phyloP scores from a whole-genome alignment of 2,113 vertebrate species.

The Osmerus mordax region DNA sequence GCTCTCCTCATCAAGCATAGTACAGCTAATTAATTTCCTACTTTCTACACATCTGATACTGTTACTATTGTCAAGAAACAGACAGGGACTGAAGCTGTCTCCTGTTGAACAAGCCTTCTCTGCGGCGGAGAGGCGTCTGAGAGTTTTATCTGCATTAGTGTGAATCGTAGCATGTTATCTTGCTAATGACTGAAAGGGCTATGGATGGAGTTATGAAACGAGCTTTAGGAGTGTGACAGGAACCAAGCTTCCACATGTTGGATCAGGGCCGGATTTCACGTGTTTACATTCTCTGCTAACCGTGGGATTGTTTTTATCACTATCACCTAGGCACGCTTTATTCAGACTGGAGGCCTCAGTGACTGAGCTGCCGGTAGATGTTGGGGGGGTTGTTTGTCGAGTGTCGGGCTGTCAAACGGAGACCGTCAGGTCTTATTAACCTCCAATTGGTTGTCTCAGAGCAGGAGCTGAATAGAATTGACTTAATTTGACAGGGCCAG shows the following conservation, averaged over 20 bases:
- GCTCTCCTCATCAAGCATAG: conserved; percentile 24
- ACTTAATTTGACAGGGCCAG: conserved; percentile 27
- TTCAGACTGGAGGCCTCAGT: too few species aligned
- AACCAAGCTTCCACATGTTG: background rate
- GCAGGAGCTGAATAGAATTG: conserved; percentile 7
- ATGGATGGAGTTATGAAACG: background rate
- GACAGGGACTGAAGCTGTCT: conserved; percentile 11
- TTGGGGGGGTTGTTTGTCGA: background rate
- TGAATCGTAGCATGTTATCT: background rate
- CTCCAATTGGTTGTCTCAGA: conserved; percentile 20
- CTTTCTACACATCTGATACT: conserved; percentile 11
- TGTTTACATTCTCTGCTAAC: background rate
- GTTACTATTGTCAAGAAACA: conserved; percentile 15
- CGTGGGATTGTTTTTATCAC: background rate
- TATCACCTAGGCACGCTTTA: too few species aligned
- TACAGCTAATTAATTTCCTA: conserved; percentile 28
- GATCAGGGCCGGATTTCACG: background rate
- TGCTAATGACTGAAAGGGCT: conserved; percentile 1
- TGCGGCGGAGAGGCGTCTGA: background rate
- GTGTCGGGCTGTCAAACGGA: conserved; percentile 2
- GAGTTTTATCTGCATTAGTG: background rate
- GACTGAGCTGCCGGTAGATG: background rate
- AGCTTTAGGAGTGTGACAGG: background rate
- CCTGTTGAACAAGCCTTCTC: background rate
- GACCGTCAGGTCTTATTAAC: conserved; percentile 31